These are phyloP conservation scores for Daktulosphaira vitifoliae DNA, from an alignment of 1,140 invertebrate species.

Conservation along the genomic window DNA sequence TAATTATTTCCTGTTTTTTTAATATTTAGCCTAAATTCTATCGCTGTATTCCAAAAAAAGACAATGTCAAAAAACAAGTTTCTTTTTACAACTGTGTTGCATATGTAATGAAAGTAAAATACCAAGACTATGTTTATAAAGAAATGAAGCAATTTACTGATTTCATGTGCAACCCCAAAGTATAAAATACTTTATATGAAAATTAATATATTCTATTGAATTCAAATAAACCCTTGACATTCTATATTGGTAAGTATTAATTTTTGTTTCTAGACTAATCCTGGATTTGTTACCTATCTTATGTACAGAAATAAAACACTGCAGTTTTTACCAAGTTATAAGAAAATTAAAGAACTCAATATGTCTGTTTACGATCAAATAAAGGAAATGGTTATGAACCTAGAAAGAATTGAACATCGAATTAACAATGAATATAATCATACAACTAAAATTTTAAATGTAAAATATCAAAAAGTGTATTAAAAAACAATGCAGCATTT, in stretches of 20 bases:
- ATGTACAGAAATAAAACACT: conserved; percentile 8
- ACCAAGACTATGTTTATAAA: conserved; percentile 22
- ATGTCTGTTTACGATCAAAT: conserved; percentile 29
- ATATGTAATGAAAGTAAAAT: conserved; percentile 30
- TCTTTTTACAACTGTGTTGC: conserved; percentile 27
- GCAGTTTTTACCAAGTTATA: conserved; percentile 14
- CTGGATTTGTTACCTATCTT: conserved; percentile 19
- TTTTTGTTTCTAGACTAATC: conserved; percentile 11
- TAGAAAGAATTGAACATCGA: conserved; percentile 17
- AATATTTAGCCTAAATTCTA: conserved; percentile 17
- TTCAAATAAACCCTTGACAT: too few species aligned
- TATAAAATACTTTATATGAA: not conserved
- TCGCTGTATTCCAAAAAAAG: conserved; percentile 26
- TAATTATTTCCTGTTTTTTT: too few species aligned
- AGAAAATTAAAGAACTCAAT: conserved; percentile 6
- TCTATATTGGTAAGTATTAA: conserved; percentile 2
- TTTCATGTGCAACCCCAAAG: conserved; percentile 20
- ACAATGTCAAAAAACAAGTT: conserved; percentile 18
- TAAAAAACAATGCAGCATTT: not conserved
- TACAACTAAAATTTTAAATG: not conserved
- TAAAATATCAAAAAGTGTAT: not conserved
- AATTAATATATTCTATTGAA: not conserved
- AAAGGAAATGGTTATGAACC: conserved; percentile 10
- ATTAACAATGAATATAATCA: conserved; percentile 6
- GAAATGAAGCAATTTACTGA: conserved; percentile 15